Base-by-base conservation (phyloP, 2,888 invertebrate genomes). In the Ptychoptera contaminata region DNA sequence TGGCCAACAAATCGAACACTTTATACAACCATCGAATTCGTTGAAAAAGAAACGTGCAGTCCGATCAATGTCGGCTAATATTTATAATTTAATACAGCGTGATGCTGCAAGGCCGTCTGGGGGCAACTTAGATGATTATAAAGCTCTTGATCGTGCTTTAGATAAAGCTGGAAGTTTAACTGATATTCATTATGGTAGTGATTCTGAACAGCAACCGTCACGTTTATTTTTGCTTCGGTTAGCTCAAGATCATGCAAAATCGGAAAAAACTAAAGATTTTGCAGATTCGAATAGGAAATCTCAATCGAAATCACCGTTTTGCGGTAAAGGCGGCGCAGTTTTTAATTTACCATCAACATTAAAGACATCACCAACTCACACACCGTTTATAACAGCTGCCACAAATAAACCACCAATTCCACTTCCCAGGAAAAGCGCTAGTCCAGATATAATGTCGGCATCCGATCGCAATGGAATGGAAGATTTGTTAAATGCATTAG, bases 11-110 rank as follows among this genome's bases (percentile, higher is more conserved):
- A 61, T 68, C 37, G 70, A 71, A 53, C 62, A 62, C 50, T 60
- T 54, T 47, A 60, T 67, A 52, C 46, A 58, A 49, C 49, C 70
- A 59, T 46, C 55, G 58, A 48, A 62, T 47, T 72, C 67, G 37
- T 56, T 76, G 40, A 79, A 76, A 58, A 87, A 84, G 61, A 83
- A 82, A 57, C 73, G 85, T 47, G 86, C 87, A 1, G 80, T 82
- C 0, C 70, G 87, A 49, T 87, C 87, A 2, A 67, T 85, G 41
- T 88, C 88, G 1, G 88, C 86, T 1, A 88, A 88, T 60, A 79
- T 88, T 49, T 82, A 83, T 47, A 79, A 79, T 48, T 70, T 85
- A 56, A 79, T 85, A 47, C 78, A 79, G 55, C 74, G 75, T 53
- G 76, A 78, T 53, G 65, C 64, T 1, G 62, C 61, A 1, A 65